Evolutionary conservation across 2,797 vertebrate species (phyloP), one percentile per base, ranked within the genome.

Genomic region (Centroberyx gerrardi): DNA sequence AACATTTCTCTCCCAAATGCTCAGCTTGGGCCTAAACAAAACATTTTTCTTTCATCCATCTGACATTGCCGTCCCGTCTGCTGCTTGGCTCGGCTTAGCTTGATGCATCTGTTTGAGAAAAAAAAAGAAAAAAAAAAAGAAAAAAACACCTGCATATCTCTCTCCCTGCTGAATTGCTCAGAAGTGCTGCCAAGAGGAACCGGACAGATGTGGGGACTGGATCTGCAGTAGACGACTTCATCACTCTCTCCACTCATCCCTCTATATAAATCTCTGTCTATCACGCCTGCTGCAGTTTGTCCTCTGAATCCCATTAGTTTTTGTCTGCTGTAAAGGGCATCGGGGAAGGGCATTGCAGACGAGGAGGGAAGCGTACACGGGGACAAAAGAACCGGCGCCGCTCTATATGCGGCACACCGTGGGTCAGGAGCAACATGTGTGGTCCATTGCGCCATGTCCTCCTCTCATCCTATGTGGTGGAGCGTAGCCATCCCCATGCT

Each of bases 171-270:
- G 89, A 91, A 90, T 87, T 84, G 82, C 83, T 93, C 82, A 89
- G 88, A 90, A 87, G 84, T 78, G 87, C 92, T 89, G 92, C 91
- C 91, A 92, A 90, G 88, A 86, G 86, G 91, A 91, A 91, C 88
- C 22, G 75, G 90, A 89, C 92, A 93, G 91, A 92, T 93, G 92
- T 91, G 92, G 80, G 76, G 86, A 87, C 88, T 89, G 90, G 84
- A 88, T 91, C 85, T 66, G 82, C 83, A 29, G 74, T 4, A 91
- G 92, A 93, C 90, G 68, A 91, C 91, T 91, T 83, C 89, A 93
- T 93, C 91, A 91, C 88, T 93, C 91, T 91, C 84, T 67, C 71
- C 29, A 44, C 81, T 90, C 89, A 87, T 87, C 84, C 86, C 80
- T 71, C 74, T 31, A 36, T 86, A 91, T 91, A 90, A 91, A 92